Evolutionary conservation across 2,113 vertebrate species (phyloP).

Genomic region (Osmerus mordax): DNA sequence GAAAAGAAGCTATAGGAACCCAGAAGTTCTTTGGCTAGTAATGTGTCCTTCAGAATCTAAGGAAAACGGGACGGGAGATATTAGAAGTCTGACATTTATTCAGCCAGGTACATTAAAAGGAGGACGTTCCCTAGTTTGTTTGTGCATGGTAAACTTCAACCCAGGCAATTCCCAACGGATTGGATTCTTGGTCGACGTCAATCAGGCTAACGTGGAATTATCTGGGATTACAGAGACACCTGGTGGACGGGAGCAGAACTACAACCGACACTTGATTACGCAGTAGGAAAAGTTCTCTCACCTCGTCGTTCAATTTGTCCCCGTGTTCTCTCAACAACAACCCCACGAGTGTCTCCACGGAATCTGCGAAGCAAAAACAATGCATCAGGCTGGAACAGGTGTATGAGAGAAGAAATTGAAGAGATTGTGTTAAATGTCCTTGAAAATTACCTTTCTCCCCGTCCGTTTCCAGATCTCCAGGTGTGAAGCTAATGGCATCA

Average conservation of each 20-base stretch:
- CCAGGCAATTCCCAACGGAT: no score
- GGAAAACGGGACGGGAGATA: conserved; percentile 8
- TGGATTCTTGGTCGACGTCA: not conserved
- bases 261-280: not conserved
- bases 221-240: not conserved
- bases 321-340: conserved; percentile 75
- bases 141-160: not conserved
- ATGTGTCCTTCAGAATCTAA: conserved; percentile 63
- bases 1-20: conserved; percentile 67
- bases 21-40: conserved; percentile 30
- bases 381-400: conserved; percentile 24
- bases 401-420: not conserved
- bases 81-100: not conserved
- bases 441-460: conserved; percentile 31
- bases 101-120: not conserved
- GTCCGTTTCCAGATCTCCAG: conserved; percentile 22
- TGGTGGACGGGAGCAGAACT: not conserved
- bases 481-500: conserved; percentile 39
- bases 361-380: conserved; percentile 45
- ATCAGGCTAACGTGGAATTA: not conserved
- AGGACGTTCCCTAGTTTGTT: not conserved
- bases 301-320: conserved; percentile 70
- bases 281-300: conserved; percentile 39
- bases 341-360: conserved; percentile 69
- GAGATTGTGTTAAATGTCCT: no score